A percentile compares a stretch with the other conserved stretches of the same genome.
phyloP scores from a whole-genome alignment of 2,888 invertebrate genomes.

The Parnassius glacialis region DNA sequence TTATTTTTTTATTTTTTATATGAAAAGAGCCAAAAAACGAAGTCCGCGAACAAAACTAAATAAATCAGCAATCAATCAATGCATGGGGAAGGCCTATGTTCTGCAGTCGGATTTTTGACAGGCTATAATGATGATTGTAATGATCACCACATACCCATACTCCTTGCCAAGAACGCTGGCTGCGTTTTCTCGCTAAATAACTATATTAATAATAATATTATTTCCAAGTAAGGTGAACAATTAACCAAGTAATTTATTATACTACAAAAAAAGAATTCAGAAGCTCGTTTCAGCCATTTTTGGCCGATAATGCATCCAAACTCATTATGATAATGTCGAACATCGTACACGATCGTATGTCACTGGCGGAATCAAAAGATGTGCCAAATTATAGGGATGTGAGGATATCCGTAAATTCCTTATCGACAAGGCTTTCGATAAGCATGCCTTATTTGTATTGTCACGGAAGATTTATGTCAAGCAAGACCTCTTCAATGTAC shows the following conservation, averaged over 20 bases:
- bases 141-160: too few relatives aligned
- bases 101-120: too few relatives aligned
- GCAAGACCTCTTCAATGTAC: constrained; percentile 5
- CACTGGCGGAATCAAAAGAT: constrained; percentile 1
- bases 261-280: background rate
- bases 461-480: constrained; percentile 9
- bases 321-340: background rate
- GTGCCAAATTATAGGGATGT: constrained; percentile 17
- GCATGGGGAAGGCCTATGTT: too few relatives aligned
- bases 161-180: too few relatives aligned
- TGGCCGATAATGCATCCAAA: constrained; percentile 4
- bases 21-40: too few relatives aligned
- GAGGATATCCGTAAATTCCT: constrained; percentile 15
- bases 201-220: too few relatives aligned
- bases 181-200: too few relatives aligned
- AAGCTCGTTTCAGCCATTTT: constrained; percentile 3
- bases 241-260: background rate
- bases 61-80: too few relatives aligned
- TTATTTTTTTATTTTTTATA: too few relatives aligned
- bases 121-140: too few relatives aligned
- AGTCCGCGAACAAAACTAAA: too few relatives aligned
- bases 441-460: background rate
- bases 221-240: background rate
- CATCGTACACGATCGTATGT: background rate
- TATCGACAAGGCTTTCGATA: constrained; percentile 12